These are phyloP conservation scores for Stomorhina lunata DNA, from an alignment of 2,888 invertebrate genomes.

Conservation along the genomic window DNA sequence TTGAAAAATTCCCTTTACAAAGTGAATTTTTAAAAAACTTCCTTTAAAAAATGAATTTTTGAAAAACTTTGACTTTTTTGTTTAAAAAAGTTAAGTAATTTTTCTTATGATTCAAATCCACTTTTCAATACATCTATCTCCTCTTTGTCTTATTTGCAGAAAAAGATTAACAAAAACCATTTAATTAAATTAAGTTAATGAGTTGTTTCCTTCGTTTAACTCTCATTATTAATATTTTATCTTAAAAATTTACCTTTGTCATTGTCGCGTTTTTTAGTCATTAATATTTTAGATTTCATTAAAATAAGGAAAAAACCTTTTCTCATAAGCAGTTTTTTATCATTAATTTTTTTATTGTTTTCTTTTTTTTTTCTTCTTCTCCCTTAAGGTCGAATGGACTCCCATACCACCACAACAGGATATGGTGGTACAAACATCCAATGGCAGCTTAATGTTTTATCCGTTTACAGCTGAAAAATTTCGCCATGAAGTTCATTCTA, in stretches of 20 bases:
- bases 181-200: conserved; percentile 43
- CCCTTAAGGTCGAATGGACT: conserved; percentile 87
- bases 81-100: too few relatives aligned
- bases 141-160: too few relatives aligned
- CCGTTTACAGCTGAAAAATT: conserved; percentile 91
- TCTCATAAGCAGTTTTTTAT: too few relatives aligned
- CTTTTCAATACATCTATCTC: too few relatives aligned
- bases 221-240: background rate
- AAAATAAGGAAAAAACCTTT: too few relatives aligned
- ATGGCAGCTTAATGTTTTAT: conserved; percentile 92
- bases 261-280: background rate
- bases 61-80: too few relatives aligned
- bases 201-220: background rate
- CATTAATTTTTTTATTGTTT: background rate
- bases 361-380: conserved; percentile 38
- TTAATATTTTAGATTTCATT: conserved; percentile 12
- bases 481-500: conserved; percentile 91
- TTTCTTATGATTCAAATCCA: too few relatives aligned
- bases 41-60: too few relatives aligned
- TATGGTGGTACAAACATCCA: conserved; percentile 87
- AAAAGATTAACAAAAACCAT: too few relatives aligned
- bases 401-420: conserved; percentile 85
- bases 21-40: too few relatives aligned
- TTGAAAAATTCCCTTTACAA: too few relatives aligned
- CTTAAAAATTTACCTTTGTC: background rate